Base-by-base conservation (phyloP, 1,140 invertebrate species). In the Drosophila pseudoobscura region DNA sequence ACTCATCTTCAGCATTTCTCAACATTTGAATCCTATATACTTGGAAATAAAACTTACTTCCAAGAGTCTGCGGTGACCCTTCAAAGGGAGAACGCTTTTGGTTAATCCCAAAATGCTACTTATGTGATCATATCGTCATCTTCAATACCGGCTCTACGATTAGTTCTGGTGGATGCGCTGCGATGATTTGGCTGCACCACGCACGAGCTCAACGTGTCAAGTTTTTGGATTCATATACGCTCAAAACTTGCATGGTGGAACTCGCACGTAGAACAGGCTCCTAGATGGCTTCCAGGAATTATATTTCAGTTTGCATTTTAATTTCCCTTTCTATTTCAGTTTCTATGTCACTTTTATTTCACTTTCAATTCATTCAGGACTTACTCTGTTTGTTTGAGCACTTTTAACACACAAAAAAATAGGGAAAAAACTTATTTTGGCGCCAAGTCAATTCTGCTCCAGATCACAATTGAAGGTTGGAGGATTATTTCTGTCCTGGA, bases 211-310 rank as follows among this genome's bases (percentile, higher is more conserved):
- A 87, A 87, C 82, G 83, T 88, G 82, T 87, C 82, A 87, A 87
- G 82, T 87, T 87, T 87, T 87, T 69, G 70, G 47, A 24, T 71
- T 83, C 75, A 47, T 68, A 78, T 61, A 45, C 8, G 73, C 82
- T 75, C 78, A 87, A 87, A 87, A 87, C 82, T 88, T 87, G 82
- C 80, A 68, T 87, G 78, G 82, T 87, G 78, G 82, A 87, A 87
- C 82, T 87, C 82, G 75, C 35, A 15, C 70, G 83, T 82, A 65
- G 43, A 50, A 58, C 80, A 75, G 57, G 20, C 20, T 43, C 45
- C 13, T 5, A 26, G 11, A 35, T 11, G 35, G 35, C 35, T 39
- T 4, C 35, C 35, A 39, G 31, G 7, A 39, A 0, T 0, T 31
- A 31, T 17, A 11, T 24, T 11, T 22, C 4, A 24, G 24, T 24